Conservation (phyloP, 2,888 invertebrate species). For the Lottia gigantea region DNA sequence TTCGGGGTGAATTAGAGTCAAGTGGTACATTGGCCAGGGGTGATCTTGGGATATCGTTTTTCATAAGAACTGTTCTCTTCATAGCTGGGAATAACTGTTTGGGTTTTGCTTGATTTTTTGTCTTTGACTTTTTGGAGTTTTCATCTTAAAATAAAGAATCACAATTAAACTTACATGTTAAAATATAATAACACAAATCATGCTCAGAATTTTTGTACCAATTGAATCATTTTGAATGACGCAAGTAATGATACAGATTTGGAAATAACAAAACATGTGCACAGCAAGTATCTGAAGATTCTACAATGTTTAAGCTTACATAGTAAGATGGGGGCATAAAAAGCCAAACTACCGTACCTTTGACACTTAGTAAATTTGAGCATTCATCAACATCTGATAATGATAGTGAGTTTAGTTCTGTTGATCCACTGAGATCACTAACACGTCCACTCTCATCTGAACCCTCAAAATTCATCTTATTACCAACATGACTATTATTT, state of each 20-base stretch:
- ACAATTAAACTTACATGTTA: too few relatives aligned
- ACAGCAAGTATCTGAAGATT: too few relatives aligned
- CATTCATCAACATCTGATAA: constrained; percentile 19
- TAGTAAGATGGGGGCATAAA: background rate
- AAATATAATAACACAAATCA: too few relatives aligned
- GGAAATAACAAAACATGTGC: too few relatives aligned
- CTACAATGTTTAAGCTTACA: background rate
- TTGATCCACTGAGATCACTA: background rate
- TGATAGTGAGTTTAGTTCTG: constrained; percentile 14
- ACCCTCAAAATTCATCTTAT: background rate
- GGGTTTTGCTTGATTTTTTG: constrained; percentile 35
- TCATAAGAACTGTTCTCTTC: constrained; percentile 1
- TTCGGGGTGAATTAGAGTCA: constrained; percentile 52
- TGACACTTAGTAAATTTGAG: constrained; percentile 9
- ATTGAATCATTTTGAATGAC: background rate
- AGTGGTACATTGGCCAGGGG: constrained; percentile 43
- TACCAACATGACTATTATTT: background rate
- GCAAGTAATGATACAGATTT: background rate
- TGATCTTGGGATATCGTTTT: constrained; percentile 40
- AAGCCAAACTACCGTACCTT: background rate
- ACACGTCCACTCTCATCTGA: constrained; percentile 5
- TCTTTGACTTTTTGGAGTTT: constrained; percentile 21
- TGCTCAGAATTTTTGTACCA: too few relatives aligned
- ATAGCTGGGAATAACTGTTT: constrained; percentile 44
- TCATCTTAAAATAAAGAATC: background rate